Evolutionary conservation across 2,888 invertebrate species (phyloP).

Genomic region (Seira ritae): DNA sequence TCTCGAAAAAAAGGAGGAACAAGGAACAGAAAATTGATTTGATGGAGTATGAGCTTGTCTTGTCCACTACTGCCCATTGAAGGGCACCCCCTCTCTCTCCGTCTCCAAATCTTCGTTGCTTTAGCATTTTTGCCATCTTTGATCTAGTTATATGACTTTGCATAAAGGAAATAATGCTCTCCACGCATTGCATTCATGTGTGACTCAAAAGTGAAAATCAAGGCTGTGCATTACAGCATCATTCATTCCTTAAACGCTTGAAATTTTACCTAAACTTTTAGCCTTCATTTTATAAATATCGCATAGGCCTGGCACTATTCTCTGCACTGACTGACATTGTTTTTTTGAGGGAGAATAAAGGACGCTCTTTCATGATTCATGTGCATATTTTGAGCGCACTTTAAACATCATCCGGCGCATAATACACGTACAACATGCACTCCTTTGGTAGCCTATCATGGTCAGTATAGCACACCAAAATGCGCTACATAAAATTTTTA

Average conservation of each 20-base stretch:
- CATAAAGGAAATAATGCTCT: neutral
- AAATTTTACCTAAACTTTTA: no score
- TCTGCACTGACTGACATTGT: no score
- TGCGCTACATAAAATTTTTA: neutral
- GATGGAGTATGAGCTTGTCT: neutral
- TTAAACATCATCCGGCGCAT: no score
- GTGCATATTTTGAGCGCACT: no score
- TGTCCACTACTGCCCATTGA: neutral
- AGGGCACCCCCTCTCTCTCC: conserved; percentile 12
- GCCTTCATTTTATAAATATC: neutral
- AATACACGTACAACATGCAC: no score
- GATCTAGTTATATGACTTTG: conserved; percentile 7
- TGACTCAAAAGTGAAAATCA: neutral
- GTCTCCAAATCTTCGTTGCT: neutral
- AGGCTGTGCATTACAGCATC: neutral
- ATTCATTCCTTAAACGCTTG: conserved; percentile 10
- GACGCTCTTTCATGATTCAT: no score
- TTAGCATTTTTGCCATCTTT: neutral
- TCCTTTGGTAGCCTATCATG: no score
- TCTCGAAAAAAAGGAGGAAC: conserved; percentile 4
- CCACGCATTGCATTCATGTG: neutral
- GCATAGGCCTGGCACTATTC: no score
- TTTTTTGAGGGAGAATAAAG: no score
- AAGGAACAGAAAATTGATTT: conserved; percentile 18
- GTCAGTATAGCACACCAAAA: neutral